Conservation (phyloP, 2,797 vertebrate species). For the Pristis pectinata region DNA sequence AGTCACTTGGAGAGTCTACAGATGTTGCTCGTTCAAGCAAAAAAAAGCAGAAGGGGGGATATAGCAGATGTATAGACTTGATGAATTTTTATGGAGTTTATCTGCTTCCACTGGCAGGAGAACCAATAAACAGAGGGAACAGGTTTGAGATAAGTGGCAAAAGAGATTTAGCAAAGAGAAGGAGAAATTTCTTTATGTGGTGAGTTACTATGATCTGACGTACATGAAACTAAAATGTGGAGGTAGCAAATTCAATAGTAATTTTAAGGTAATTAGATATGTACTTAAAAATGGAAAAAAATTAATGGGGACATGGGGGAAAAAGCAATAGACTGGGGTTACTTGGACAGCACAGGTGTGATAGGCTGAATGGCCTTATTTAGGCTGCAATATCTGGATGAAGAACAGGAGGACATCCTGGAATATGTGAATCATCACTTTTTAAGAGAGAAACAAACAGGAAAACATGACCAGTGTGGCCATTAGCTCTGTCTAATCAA, state of each 20-base stretch:
- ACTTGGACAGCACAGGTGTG: background rate
- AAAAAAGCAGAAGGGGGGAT: background rate
- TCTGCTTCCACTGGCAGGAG: background rate
- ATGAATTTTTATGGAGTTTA: background rate
- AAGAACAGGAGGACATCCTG: background rate
- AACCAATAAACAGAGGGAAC: background rate
- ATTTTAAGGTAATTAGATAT: background rate
- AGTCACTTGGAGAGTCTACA: background rate
- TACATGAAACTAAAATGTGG: background rate
- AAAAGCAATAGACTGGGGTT: background rate
- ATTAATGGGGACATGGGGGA: background rate
- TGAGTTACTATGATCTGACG: background rate
- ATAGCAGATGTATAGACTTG: background rate
- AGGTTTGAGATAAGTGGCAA: too few species aligned
- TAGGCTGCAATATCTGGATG: background rate
- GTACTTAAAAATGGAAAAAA: too few species aligned
- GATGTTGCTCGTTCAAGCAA: background rate
- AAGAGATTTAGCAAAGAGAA: background rate
- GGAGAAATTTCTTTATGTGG: background rate
- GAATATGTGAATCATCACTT: background rate
- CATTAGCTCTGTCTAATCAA: background rate
- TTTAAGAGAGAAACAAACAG: background rate
- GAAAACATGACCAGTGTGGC: background rate
- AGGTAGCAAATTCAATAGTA: background rate
- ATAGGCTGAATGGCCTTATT: background rate